A percentile compares a stretch with the other conserved stretches of the same genome.
Conservation (phyloP, 2,888 invertebrate genomes). For the Synergus japonicus region DNA sequence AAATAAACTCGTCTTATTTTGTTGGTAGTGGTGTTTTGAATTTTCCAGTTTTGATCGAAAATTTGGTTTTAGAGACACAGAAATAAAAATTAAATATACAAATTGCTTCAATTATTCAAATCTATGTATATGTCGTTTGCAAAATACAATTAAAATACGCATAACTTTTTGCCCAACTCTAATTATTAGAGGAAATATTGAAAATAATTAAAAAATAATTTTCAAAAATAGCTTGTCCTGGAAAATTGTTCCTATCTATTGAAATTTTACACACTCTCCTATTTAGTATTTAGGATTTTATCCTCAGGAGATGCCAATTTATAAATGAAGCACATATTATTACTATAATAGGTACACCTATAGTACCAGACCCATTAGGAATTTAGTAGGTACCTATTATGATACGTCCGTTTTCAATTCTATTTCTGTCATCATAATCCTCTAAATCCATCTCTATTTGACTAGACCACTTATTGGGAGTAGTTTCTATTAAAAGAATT, state of each 20-base stretch:
- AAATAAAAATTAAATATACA: too few species aligned
- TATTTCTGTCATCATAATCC: background rate
- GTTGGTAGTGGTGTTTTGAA: too few species aligned
- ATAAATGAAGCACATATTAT: conserved; percentile 1
- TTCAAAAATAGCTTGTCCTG: background rate
- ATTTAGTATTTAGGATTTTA: conserved; percentile 12
- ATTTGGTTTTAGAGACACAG: too few species aligned
- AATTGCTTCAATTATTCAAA: too few species aligned
- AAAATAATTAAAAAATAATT: background rate
- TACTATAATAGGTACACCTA: conserved; percentile 21
- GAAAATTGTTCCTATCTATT: background rate
- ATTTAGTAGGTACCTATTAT: conserved; percentile 13
- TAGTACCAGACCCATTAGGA: conserved; percentile 16
- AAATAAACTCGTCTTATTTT: too few species aligned
- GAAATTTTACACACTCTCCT: background rate
- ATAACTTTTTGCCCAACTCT: too few species aligned
- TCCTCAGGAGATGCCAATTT: background rate
- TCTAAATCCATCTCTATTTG: background rate
- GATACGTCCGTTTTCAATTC: conserved; percentile 8
- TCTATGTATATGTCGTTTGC: too few species aligned
- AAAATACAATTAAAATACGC: too few species aligned
- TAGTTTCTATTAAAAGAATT: background rate
- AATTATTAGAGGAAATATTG: too few species aligned
- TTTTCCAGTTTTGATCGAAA: too few species aligned
- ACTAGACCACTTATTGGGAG: conserved; percentile 6